Evolutionary conservation across 2,888 invertebrate species (phyloP), one percentile per base, ranked within the genome.

Genomic region (Torymus tubicola): DNA sequence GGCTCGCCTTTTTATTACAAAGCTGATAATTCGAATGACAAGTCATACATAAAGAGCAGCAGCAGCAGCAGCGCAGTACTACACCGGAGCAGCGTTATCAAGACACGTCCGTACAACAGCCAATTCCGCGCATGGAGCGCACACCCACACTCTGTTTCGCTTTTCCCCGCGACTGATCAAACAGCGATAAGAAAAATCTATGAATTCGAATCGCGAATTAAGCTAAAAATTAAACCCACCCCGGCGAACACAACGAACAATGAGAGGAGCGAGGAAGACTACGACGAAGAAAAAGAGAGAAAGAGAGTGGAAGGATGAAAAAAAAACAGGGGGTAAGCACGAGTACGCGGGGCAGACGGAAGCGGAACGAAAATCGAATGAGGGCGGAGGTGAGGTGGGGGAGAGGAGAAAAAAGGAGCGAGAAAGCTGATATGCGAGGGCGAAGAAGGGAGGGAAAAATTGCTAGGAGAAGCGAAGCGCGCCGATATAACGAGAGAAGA

Each of bases 341-440:
- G 18, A 63, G 50, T 3, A 11, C 14, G 21, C n/a, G 55, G 24
- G 14, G 55, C 50, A 72, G 70, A 63, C 77, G 69, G 67, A 75
- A 67, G 75, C 64, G 55, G 21, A 24, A 50, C 69, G 50, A 70
- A 77, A 77, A 77, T 77, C 77, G 77, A 77, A 77, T 69, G 57
- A 75, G 60, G 18, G 50, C 52, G n/a, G 53, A 10, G 24, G n/a
- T 12, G 16, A 1, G 53, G 31, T 4, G 57, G 24, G 55, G 53
- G 31, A n/a, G n/a, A 42, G 69, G 21, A 24, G 42, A 57, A 55
- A 67, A 31, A 55, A 31, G 31, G 31, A 31, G 31, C 31, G 60
- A 60, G 63, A 79, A 73, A 74, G 63, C 58, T 74, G 74, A 79
- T 79, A 70, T 74, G 72, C 71, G 76, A 76, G 76, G 76, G 14